phyloP scores from a whole-genome alignment of 1,140 invertebrate genomes.

The Reticulitermes speratus region DNA sequence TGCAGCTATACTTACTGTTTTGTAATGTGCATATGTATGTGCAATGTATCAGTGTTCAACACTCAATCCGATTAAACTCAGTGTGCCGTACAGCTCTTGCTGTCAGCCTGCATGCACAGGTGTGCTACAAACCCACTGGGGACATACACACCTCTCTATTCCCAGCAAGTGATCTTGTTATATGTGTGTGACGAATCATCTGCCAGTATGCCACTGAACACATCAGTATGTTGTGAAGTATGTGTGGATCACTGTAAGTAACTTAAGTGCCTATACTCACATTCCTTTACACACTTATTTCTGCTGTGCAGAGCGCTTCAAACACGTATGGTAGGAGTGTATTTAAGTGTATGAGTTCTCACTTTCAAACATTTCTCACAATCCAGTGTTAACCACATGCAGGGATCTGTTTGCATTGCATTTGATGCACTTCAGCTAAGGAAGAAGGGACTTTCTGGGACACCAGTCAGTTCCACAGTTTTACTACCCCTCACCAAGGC shows the following conservation, averaged over 20 bases:
- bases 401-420: not conserved
- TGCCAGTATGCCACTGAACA: not conserved
- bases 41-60: conserved; percentile 24
- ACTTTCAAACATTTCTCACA: not conserved
- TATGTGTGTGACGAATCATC: not conserved
- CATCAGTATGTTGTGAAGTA: too few species aligned
- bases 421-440: not conserved
- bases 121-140: conserved; percentile 3
- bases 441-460: not conserved
- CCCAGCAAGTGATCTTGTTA: not conserved
- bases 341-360: not conserved
- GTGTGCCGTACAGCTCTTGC: conserved; percentile 12
- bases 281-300: not conserved
- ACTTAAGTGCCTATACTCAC: not conserved
- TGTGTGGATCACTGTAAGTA: not conserved
- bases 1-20: conserved; percentile 30
- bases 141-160: not conserved
- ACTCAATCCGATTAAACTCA: conserved; percentile 12
- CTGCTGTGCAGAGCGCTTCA: not conserved
- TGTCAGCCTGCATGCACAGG: conserved; percentile 25
- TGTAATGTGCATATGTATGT: conserved; percentile 24
- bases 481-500: not conserved
- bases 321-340: not conserved
- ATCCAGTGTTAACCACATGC: not conserved
- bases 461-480: not conserved